Evolutionary conservation across 2,797 vertebrate genomes (phyloP).

Genomic region (Enteromius mattozi): DNA sequence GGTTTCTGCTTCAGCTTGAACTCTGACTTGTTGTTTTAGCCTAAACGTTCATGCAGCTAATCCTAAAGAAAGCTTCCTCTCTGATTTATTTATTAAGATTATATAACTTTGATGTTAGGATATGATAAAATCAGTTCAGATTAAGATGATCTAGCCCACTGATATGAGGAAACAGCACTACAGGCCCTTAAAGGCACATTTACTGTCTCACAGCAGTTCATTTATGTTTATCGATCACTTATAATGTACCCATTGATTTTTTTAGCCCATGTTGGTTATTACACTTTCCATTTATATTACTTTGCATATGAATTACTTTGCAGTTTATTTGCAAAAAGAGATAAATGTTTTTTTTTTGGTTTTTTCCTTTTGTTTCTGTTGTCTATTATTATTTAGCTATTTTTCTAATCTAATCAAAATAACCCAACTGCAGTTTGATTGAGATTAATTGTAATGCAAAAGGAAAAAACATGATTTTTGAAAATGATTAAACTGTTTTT

Average conservation of each 20-base stretch:
- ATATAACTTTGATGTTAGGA: neutral
- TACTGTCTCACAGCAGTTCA: neutral
- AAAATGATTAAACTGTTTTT: too few species aligned
- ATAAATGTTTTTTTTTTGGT: too few species aligned
- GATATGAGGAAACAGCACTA: constrained; percentile 4
- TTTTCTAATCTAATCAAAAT: too few species aligned
- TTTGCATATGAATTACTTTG: neutral
- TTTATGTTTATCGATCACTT: neutral
- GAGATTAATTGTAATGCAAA: too few species aligned
- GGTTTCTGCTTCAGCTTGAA: constrained; percentile 7
- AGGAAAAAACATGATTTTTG: too few species aligned
- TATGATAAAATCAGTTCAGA: neutral
- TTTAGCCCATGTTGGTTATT: constrained; percentile 10
- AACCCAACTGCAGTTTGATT: too few species aligned
- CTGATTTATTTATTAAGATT: constrained; percentile 7
- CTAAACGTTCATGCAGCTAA: constrained; percentile 23
- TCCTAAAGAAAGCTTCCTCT: constrained; percentile 14
- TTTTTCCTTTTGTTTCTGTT: too few species aligned
- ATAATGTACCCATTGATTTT: neutral
- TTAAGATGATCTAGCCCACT: neutral
- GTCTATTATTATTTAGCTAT: too few species aligned
- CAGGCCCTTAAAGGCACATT: neutral
- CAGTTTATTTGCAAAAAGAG: too few species aligned
- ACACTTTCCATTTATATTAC: neutral
- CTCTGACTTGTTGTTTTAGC: constrained; percentile 6